Conservation (phyloP, 2,888 invertebrate genomes). For the Taphrorychus bicolor region DNA sequence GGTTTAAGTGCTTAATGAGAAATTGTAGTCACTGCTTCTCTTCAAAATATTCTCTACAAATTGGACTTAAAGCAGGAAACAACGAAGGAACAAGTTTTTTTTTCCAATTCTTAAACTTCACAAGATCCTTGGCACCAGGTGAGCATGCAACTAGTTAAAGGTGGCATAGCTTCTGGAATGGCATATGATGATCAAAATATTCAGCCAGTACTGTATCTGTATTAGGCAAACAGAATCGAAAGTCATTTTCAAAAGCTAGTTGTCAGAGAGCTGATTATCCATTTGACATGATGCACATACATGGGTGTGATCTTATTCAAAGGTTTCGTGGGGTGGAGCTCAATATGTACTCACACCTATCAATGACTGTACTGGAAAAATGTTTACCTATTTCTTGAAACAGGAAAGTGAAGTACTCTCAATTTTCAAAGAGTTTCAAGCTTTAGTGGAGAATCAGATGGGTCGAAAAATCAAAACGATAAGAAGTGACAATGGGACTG, state of each 20-base stretch:
- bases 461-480: background rate
- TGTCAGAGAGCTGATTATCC: background rate
- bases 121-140: background rate
- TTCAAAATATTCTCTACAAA: background rate
- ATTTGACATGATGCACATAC: background rate
- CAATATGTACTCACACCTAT: background rate
- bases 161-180: no score
- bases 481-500: background rate
- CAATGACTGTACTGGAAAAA: background rate
- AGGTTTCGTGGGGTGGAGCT: background rate
- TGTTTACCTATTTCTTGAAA: background rate
- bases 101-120: background rate
- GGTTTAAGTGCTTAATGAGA: background rate
- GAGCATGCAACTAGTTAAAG: no score
- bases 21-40: background rate
- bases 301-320: no score
- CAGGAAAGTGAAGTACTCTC: background rate
- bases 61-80: background rate
- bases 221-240: background rate
- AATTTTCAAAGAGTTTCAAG: background rate
- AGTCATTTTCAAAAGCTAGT: background rate
- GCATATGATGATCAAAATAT: no score
- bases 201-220: background rate
- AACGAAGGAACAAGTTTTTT: no score
- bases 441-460: background rate